Conservation (phyloP, 2,888 invertebrate genomes). For the Agriopis marginaria region DNA sequence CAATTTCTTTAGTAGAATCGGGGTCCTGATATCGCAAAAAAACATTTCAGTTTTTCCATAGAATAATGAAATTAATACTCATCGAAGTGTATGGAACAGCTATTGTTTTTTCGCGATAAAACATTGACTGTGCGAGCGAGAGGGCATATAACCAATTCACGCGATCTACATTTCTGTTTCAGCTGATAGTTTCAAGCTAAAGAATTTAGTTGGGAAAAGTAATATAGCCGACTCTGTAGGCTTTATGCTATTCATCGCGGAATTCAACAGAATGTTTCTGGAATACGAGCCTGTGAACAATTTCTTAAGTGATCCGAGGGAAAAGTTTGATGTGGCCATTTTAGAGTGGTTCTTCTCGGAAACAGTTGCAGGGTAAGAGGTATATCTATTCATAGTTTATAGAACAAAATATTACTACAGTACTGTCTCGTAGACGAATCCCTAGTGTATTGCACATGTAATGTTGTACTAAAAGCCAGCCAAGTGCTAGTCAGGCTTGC, state of each 20-base stretch:
- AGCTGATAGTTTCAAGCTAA: conserved; percentile 60
- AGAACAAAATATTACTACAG: not conserved
- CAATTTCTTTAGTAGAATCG: too few relatives aligned
- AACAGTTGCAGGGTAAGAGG: conserved; percentile 50
- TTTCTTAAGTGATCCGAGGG: conserved; percentile 59
- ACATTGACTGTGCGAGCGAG: too few relatives aligned
- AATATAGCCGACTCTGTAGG: conserved; percentile 54
- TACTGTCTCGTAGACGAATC: too few relatives aligned
- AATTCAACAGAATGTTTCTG: conserved; percentile 53
- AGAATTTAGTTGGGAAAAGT: conserved; percentile 58
- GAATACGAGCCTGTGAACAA: conserved; percentile 52
- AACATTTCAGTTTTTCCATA: too few relatives aligned
- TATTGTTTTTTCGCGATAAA: not conserved
- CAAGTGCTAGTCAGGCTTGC: too few relatives aligned
- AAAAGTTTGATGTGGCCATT: conserved; percentile 66
- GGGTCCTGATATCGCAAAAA: too few relatives aligned
- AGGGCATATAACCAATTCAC: too few relatives aligned
- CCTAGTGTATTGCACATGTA: too few relatives aligned
- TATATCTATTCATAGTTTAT: not conserved
- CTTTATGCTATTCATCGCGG: conserved; percentile 53
- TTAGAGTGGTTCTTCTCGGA: conserved; percentile 70
- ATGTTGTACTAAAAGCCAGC: too few relatives aligned
- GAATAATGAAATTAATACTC: too few relatives aligned
- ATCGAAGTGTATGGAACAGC: too few relatives aligned
- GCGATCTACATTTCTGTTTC: conserved; percentile 42